phyloP scores from a whole-genome alignment of 2,113 vertebrate genomes.

The Nerophis ophidion region DNA sequence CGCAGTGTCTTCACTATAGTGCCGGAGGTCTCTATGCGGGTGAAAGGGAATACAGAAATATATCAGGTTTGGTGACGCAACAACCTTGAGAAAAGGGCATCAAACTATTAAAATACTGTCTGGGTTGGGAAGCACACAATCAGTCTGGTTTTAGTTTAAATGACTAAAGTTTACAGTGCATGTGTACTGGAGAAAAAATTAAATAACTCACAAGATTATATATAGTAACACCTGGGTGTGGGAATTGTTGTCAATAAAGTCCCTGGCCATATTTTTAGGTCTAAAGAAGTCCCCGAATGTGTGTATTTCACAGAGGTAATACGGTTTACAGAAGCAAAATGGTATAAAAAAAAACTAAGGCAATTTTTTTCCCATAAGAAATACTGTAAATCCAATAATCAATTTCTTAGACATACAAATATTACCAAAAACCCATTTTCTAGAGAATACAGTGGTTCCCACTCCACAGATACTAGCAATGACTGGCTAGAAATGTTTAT shows the following conservation, averaged over 20 bases:
- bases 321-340: too few relatives aligned
- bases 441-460: too few relatives aligned
- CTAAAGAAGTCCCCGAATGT: too few relatives aligned
- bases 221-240: constrained; percentile 6
- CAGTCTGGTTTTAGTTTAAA: constrained; percentile 34
- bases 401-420: too few relatives aligned
- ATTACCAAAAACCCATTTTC: too few relatives aligned
- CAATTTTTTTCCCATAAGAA: too few relatives aligned
- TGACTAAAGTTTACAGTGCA: constrained; percentile 19
- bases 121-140: constrained; percentile 3
- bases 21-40: constrained; percentile 66
- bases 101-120: not conserved
- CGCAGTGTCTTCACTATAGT: constrained; percentile 68
- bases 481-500: too few relatives aligned
- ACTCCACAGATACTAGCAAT: too few relatives aligned
- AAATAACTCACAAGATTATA: not conserved
- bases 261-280: too few relatives aligned
- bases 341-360: too few relatives aligned
- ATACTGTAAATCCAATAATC: too few relatives aligned
- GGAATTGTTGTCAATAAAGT: constrained; percentile 1
- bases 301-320: too few relatives aligned
- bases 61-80: not conserved
- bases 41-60: not conserved
- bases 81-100: not conserved
- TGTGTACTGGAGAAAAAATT: constrained; percentile 1